phyloP scores from a whole-genome alignment of 1,140 invertebrate genomes.

The Phymorhynchus buccinoides region DNA sequence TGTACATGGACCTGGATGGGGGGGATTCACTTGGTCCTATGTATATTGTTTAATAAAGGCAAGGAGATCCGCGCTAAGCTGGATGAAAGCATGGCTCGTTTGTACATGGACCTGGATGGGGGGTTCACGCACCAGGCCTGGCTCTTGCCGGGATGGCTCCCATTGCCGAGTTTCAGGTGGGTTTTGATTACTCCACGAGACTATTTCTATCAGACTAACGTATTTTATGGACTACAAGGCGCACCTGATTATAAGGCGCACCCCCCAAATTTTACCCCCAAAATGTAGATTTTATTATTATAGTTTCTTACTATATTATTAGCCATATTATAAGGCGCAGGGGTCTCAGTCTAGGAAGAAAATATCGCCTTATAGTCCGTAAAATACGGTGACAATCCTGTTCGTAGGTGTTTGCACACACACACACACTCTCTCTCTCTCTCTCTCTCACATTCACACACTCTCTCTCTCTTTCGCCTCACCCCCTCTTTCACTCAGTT shows the following conservation, averaged over 20 bases:
- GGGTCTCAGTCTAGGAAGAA: too few species aligned
- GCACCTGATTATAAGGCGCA: too few species aligned
- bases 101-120: conserved; percentile 64
- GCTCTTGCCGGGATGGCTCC: conserved; percentile 65
- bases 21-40: conserved; percentile 66
- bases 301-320: too few species aligned
- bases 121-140: conserved; percentile 65
- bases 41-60: conserved; percentile 55
- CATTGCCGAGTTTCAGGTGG: conserved; percentile 63
- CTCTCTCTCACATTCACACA: background rate
- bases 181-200: background rate
- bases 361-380: too few species aligned
- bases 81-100: conserved; percentile 62
- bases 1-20: conserved; percentile 64
- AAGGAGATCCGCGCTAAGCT: conserved; percentile 60
- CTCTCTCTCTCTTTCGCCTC: background rate
- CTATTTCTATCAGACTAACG: too few species aligned
- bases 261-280: too few species aligned
- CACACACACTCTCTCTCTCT: too few species aligned
- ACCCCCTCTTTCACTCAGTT: background rate
- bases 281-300: too few species aligned
- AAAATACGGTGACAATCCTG: too few species aligned
- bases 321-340: too few species aligned
- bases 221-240: too few species aligned
- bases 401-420: too few species aligned